Conservation (phyloP, 2,113 vertebrate genomes). For the Sapajus apella region DNA sequence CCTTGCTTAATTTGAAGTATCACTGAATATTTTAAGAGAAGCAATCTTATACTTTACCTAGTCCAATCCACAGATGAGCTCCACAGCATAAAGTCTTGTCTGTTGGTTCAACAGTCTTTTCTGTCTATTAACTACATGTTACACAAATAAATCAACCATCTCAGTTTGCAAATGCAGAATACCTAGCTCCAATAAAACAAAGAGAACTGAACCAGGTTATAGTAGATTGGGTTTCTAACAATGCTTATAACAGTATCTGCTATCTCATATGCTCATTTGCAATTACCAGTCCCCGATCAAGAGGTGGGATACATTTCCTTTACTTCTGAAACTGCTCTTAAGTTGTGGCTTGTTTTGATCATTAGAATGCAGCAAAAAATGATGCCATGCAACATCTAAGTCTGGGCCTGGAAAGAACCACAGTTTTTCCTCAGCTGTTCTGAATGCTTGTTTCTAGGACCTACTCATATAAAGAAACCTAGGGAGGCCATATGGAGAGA, state of each 20-base stretch:
- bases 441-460: background rate
- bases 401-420: background rate
- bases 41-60: background rate
- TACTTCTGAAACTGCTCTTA: background rate
- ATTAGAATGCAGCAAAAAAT: background rate
- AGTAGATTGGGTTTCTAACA: background rate
- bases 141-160: background rate
- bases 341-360: background rate
- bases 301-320: background rate
- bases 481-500: background rate
- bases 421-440: background rate
- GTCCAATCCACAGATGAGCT: background rate
- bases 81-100: background rate
- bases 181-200: background rate
- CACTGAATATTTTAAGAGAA: background rate
- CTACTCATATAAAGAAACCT: background rate
- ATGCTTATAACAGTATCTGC: background rate
- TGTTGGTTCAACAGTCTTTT: background rate
- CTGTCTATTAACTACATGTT: background rate
- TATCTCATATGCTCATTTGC: background rate
- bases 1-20: background rate
- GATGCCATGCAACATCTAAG: background rate
- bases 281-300: background rate
- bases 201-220: background rate
- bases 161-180: slow-evolving; percentile 32